These are phyloP conservation scores for Rosalia funebris DNA, from an alignment of 2,888 invertebrate genomes.

Conservation along the genomic window DNA sequence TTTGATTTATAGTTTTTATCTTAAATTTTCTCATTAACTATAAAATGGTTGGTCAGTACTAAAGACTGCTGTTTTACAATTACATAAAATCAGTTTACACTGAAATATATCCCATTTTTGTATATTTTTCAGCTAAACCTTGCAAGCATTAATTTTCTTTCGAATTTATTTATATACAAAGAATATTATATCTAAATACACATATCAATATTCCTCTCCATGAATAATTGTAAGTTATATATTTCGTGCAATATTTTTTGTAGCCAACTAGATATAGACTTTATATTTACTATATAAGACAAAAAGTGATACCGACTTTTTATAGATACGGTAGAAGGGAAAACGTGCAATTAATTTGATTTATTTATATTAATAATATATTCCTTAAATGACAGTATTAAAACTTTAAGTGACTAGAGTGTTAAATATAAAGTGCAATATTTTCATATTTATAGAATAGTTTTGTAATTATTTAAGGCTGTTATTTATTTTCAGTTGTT, in stretches of 20 bases:
- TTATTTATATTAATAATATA: slow-evolving; percentile 18
- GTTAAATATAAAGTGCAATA: slow-evolving; percentile 3
- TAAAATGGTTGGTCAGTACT: too few relatives aligned
- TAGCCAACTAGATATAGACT: too few relatives aligned
- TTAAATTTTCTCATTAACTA: too few relatives aligned
- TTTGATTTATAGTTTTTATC: too few relatives aligned
- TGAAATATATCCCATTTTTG: too few relatives aligned
- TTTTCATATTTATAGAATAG: slow-evolving; percentile 2
- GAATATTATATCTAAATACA: too few relatives aligned
- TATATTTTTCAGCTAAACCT: too few relatives aligned
- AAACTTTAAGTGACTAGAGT: neutral
- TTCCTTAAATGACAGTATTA: slow-evolving; percentile 26
- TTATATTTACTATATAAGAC: slow-evolving; percentile 2
- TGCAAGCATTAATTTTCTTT: too few relatives aligned
- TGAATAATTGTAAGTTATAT: neutral
- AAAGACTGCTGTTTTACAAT: too few relatives aligned
- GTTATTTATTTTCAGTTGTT: slow-evolving; percentile 47
- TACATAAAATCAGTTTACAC: too few relatives aligned
- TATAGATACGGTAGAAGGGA: slow-evolving; percentile 18
- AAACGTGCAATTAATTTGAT: slow-evolving; percentile 37
- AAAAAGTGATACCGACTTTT: neutral
- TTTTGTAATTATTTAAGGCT: slow-evolving; percentile 28
- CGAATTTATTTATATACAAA: too few relatives aligned
- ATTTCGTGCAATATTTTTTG: slow-evolving; percentile 17
- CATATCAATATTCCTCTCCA: too few relatives aligned